phyloP scores from a whole-genome alignment of 2,888 invertebrate genomes.

The Calliphora vomitoria region DNA sequence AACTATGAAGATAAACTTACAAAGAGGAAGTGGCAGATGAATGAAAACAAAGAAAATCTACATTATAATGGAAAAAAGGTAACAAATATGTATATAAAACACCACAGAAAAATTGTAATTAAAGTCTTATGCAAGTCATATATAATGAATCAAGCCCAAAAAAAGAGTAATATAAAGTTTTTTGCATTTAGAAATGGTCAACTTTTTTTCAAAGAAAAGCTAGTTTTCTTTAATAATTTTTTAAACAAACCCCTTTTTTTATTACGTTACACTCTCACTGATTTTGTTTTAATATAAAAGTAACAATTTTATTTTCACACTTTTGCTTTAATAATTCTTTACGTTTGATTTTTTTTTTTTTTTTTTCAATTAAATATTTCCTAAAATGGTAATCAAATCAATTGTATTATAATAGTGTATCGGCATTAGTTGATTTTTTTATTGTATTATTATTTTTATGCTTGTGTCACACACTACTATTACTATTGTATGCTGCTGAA shows the following conservation, averaged over 20 bases:
- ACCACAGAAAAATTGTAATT: constrained; percentile 43
- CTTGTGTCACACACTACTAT: constrained; percentile 55
- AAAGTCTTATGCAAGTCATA: constrained; percentile 65
- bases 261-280: constrained; percentile 19
- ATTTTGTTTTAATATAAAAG: background rate
- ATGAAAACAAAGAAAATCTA: constrained; percentile 56
- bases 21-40: constrained; percentile 47
- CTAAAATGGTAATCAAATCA: constrained; percentile 65
- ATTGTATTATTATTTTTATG: constrained; percentile 17
- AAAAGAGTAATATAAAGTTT: background rate
- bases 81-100: background rate
- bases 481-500: background rate
- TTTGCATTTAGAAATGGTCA: background rate
- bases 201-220: background rate
- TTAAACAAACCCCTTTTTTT: constrained; percentile 10
- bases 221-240: background rate
- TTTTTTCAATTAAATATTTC: constrained; percentile 60
- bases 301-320: constrained; percentile 30
- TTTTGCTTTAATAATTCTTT: constrained; percentile 44
- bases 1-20: background rate
- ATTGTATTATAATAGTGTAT: constrained; percentile 47
- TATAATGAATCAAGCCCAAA: background rate
- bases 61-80: constrained; percentile 23
- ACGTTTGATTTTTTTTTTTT: constrained; percentile 14
- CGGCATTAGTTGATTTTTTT: constrained; percentile 35